Evolutionary conservation across 1,140 invertebrate genomes (phyloP).

Genomic region (Brachystomella parvula): DNA sequence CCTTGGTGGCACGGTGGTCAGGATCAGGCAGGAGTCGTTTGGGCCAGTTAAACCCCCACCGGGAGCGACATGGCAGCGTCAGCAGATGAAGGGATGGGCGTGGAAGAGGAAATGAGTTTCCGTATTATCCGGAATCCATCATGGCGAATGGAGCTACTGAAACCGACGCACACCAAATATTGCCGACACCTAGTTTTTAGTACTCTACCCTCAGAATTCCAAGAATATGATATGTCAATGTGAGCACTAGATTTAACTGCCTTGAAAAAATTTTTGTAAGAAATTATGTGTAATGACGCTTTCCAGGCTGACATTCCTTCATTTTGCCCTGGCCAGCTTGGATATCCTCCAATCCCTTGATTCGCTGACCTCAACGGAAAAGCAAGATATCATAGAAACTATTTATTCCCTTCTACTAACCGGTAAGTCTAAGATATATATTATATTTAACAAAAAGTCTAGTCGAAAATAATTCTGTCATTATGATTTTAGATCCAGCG

Average conservation of each 20-base stretch:
- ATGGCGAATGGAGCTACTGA: conserved; percentile 28
- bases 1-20: too few species aligned
- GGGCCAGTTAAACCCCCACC: too few species aligned
- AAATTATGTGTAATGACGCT: background rate
- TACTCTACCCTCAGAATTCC: conserved; percentile 21
- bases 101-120: background rate
- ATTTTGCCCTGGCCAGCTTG: conserved; percentile 77
- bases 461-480: conserved; percentile 47
- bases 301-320: conserved; percentile 34
- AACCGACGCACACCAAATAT: conserved; percentile 23
- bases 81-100: background rate
- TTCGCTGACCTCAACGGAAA: conserved; percentile 52
- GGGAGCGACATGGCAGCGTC: too few species aligned
- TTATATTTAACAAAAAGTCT: background rate
- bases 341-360: conserved; percentile 72
- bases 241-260: conserved; percentile 11
- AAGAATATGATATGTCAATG: conserved; percentile 36
- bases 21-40: too few species aligned
- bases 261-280: background rate
- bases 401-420: conserved; percentile 76
- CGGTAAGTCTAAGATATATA: conserved; percentile 33
- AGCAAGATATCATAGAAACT: conserved; percentile 74
- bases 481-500: conserved; percentile 35
- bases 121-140: conserved; percentile 16
- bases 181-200: conserved; percentile 19